Evolutionary conservation across 2,888 invertebrate genomes (phyloP).

Genomic region (Thalpophila matura): DNA sequence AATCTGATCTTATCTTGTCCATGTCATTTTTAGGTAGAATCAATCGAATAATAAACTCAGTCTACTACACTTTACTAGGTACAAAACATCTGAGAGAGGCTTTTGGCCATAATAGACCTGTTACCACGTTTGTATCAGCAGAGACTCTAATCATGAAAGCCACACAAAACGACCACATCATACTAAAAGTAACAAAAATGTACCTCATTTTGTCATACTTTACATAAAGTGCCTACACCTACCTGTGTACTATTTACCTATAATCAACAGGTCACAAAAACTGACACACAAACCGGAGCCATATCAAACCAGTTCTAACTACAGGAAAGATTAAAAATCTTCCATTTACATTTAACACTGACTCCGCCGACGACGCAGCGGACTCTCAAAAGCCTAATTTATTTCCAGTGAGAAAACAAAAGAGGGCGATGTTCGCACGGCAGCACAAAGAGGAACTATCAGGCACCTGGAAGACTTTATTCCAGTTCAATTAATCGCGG

Average conservation of each 20-base stretch:
- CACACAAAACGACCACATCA: not conserved
- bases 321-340: conserved; percentile 31
- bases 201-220: conserved; percentile 8
- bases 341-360: conserved; percentile 10
- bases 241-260: conserved; percentile 4
- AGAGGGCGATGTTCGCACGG: conserved; percentile 37
- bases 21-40: too few relatives aligned
- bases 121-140: too few relatives aligned
- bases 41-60: too few relatives aligned
- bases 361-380: not conserved
- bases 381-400: conserved; percentile 50
- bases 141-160: not conserved
- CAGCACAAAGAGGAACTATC: conserved; percentile 58
- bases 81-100: too few relatives aligned
- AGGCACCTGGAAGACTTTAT: conserved; percentile 70
- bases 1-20: too few relatives aligned
- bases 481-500: conserved; percentile 78
- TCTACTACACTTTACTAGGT: too few relatives aligned
- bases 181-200: conserved; percentile 19
- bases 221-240: not conserved
- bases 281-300: not conserved
- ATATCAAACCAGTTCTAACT: not conserved
- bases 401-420: conserved; percentile 49
- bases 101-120: too few relatives aligned
- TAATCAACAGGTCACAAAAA: conserved; percentile 33